These are phyloP conservation scores for Nothobranchius kuhntae DNA, from an alignment of 2,113 vertebrate species.

Conservation along the genomic window DNA sequence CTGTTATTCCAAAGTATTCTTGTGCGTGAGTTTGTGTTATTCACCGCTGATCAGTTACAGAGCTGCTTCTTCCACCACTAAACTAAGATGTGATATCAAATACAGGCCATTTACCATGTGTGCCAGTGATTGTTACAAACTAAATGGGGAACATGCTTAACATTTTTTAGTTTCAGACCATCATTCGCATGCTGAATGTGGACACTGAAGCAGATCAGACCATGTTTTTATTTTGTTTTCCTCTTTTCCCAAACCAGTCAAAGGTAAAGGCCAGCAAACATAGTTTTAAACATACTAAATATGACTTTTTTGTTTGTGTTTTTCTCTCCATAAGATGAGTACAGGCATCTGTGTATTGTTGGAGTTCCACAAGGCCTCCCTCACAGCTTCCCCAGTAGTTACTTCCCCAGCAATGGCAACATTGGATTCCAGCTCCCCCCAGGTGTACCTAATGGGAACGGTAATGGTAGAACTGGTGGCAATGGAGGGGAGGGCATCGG, in stretches of 20 bases:
- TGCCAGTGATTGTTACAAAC: slow-evolving; percentile 1
- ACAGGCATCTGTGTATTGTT: slow-evolving; percentile 85
- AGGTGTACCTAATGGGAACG: slow-evolving; percentile 59
- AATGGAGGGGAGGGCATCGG: slow-evolving; percentile 34
- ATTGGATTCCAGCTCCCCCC: slow-evolving; percentile 55
- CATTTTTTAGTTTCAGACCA: not conserved
- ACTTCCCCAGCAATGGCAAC: slow-evolving; percentile 72
- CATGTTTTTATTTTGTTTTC: slow-evolving; percentile 1
- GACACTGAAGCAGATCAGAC: not conserved
- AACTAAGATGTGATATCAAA: not conserved
- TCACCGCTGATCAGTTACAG: slow-evolving; percentile 34
- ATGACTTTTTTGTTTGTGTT: not conserved
- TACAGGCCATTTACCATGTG: too few relatives aligned
- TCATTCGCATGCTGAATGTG: not conserved
- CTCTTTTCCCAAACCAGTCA: slow-evolving; percentile 4
- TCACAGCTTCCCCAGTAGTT: slow-evolving; percentile 59
- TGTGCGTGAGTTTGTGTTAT: slow-evolving; percentile 44
- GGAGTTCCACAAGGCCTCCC: slow-evolving; percentile 78
- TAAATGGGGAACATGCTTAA: not conserved
- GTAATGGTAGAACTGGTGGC: slow-evolving; percentile 58
- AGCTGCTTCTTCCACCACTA: slow-evolving; percentile 1
- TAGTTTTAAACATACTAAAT: too few relatives aligned
- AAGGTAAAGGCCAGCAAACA: not conserved
- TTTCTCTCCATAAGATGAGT: slow-evolving; percentile 81
- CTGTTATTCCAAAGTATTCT: slow-evolving; percentile 13